Evolutionary conservation across 2,888 invertebrate genomes (phyloP).

Genomic region (Calliphora vomitoria): DNA sequence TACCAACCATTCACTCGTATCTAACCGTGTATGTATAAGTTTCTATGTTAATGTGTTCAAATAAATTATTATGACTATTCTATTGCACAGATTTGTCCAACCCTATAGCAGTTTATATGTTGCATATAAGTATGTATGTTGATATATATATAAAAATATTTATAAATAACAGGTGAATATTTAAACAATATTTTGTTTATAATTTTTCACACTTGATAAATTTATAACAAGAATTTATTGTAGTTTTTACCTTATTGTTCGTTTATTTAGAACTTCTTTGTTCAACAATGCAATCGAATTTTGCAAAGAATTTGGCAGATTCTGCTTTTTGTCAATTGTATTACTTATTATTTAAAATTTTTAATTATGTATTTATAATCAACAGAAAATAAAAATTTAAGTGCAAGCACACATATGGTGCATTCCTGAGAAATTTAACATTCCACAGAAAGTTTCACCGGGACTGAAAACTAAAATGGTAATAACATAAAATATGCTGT

Average conservation of each 20-base stretch:
- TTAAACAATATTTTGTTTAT: neutral
- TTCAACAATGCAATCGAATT: neutral
- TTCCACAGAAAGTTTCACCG: too few relatives aligned
- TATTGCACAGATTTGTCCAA: slow-evolving; percentile 38
- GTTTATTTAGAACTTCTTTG: neutral
- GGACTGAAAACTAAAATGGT: too few relatives aligned
- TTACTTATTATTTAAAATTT: too few relatives aligned
- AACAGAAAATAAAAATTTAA: too few relatives aligned
- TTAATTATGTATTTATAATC: too few relatives aligned
- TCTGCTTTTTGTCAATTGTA: too few relatives aligned
- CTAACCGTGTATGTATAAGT: slow-evolving; percentile 2
- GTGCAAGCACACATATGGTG: too few relatives aligned
- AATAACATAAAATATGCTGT: too few relatives aligned
- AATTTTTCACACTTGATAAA: slow-evolving; percentile 5
- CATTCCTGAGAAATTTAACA: too few relatives aligned
- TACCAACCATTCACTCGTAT: neutral
- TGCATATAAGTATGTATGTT: too few relatives aligned
- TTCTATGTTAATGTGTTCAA: slow-evolving; percentile 14
- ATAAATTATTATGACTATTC: slow-evolving; percentile 12
- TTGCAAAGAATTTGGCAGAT: too few relatives aligned
- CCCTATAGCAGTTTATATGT: neutral
- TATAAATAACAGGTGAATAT: slow-evolving; percentile 35
- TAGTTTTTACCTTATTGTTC: neutral
- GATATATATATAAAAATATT: neutral
- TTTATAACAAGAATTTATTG: neutral